Evolutionary conservation across 2,888 invertebrate genomes (phyloP).

Genomic region (Drosophila ezoana): DNA sequence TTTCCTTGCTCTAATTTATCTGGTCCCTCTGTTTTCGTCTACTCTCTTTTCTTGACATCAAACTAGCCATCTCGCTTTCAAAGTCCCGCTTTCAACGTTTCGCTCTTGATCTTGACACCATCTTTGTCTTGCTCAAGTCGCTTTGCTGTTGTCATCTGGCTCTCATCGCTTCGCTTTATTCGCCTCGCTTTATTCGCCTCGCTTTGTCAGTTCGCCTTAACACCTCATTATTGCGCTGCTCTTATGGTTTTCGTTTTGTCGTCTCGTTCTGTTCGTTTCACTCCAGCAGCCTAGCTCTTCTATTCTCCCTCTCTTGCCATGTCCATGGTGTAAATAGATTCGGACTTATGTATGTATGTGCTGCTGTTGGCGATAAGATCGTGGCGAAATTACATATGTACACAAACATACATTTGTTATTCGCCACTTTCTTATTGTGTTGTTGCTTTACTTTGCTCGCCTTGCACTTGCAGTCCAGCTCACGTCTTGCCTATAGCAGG

Average conservation of each 20-base stretch:
- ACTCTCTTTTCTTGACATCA: neutral
- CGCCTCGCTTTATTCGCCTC: constrained; percentile 1
- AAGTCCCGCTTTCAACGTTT: neutral
- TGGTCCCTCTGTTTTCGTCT: neutral
- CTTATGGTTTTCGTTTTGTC: neutral
- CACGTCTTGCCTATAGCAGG: neutral
- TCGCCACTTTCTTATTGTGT: neutral
- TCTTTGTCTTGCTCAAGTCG: neutral
- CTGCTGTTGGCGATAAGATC: neutral
- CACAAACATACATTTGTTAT: neutral
- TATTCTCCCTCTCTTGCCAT: neutral
- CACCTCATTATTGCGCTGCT: constrained; percentile 7
- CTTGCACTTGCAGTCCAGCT: neutral
- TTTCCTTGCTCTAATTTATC: neutral
- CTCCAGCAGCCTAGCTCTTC: constrained; percentile 1
- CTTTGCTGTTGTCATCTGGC: neutral
- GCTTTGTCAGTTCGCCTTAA: constrained; percentile 8
- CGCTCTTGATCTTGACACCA: constrained; percentile 1
- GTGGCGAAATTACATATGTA: neutral
- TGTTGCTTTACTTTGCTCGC: neutral
- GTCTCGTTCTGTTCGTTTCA: neutral
- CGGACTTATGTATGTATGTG: neutral
- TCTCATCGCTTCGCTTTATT: neutral
- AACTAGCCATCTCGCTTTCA: neutral
- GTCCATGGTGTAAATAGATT: neutral